Base-by-base conservation (phyloP, 2,797 vertebrate genomes). In the Pangasius macronema region DNA sequence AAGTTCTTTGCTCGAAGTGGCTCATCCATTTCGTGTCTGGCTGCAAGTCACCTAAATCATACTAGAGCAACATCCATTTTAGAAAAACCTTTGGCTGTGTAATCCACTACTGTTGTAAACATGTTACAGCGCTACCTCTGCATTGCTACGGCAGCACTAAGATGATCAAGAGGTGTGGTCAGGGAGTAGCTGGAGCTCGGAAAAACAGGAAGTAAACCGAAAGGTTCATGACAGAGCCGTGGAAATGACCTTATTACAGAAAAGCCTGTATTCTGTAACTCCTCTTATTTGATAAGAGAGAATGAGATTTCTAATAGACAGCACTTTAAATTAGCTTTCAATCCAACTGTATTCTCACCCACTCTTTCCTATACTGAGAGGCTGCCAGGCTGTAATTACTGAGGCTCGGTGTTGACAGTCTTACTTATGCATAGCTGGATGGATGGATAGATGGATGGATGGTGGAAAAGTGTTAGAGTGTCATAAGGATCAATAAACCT, bases 321-420 rank as follows among this genome's bases (percentile, higher is more conserved):
- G 85, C 46, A 84, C 36, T 85, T 30, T 39, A 59, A 65, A 82
- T 89, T 82, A 84, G 83, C 30, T 27, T 83, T 84, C 85, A 65
- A 36, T 55, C 14, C 75, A 63, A 55, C 76, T 70, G 59, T 57
- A 83, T 39, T 72, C 76, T 61, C 77, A 70, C 86, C 87, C 77
- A 85, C 84, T 59, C 57, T 10, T 63, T 61, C 36, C 13, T 61
- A 46, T 46, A 63, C 2, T 8, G 36, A 61, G 24, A 61, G 9
- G 30, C 51, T 36, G 51, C 30, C 30, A 55, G 76, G 39, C 59
- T 84, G 84, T 86, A 88, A 90, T 91, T 86, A 89, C 85, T 86
- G 67, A 86, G 81, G 46, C 53, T 27, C 86, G 84, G 39, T 30
- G 30, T 73, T 81, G 80, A 61, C 86, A 88, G 87, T 79, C 65